Conservation (phyloP, 2,888 invertebrate species). For the Eulithis prunata region DNA sequence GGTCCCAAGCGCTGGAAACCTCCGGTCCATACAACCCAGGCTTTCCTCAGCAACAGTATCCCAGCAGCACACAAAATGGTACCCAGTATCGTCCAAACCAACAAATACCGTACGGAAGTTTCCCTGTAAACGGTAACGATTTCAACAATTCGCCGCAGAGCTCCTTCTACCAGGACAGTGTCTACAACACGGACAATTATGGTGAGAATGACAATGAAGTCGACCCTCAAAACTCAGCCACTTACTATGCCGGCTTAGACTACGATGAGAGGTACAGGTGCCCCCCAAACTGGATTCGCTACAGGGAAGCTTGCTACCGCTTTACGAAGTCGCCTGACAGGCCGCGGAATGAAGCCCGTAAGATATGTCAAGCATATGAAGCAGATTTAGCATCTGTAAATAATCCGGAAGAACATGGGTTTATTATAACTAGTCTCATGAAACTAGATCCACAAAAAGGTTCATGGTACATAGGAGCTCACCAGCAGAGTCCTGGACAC, state of each 20-base stretch:
- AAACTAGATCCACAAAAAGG: conserved; percentile 93
- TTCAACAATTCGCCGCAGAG: conserved; percentile 67
- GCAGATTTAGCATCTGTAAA: conserved; percentile 92
- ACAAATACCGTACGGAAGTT: conserved; percentile 75
- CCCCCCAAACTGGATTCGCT: conserved; percentile 94
- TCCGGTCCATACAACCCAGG: conserved; percentile 64
- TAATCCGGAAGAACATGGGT: conserved; percentile 93
- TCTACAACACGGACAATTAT: conserved; percentile 64
- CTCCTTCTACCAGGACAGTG: conserved; percentile 70
- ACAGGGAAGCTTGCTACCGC: conserved; percentile 92
- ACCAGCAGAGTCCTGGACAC: conserved; percentile 88
- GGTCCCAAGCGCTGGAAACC: conserved; percentile 65
- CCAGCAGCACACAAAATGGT: conserved; percentile 61
- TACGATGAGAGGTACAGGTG: conserved; percentile 84
- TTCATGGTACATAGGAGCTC: conserved; percentile 93
- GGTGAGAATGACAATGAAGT: conserved; percentile 69
- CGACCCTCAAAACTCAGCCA: conserved; percentile 70
- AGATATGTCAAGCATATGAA: conserved; percentile 92
- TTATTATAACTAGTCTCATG: conserved; percentile 92
- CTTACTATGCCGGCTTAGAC: conserved; percentile 74
- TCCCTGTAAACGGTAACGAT: conserved; percentile 70
- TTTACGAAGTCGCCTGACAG: conserved; percentile 95
- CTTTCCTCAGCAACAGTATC: conserved; percentile 63
- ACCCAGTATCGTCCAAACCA: conserved; percentile 64
- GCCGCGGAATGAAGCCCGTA: conserved; percentile 91